Base-by-base conservation (phyloP, 2,113 vertebrate species). In the Nothobranchius furzeri region DNA sequence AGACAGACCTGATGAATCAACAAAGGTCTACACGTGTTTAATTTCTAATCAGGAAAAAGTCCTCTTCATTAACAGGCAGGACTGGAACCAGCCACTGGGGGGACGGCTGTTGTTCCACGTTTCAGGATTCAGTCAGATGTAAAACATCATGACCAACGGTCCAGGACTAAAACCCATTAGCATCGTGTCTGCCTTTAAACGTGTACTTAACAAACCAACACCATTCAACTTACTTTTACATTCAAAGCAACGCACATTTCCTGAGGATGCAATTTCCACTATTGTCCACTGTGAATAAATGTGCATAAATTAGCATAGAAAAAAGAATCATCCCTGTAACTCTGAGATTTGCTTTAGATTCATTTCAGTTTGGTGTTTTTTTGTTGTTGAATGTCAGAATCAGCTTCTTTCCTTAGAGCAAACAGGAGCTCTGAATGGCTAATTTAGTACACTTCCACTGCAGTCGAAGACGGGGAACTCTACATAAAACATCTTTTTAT, bases 231-330 rank as follows among this genome's bases (percentile, higher is more conserved):
- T 1, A 2, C 6, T 40, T 20, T 57, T 17, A 42, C 4, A 52
- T 52, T 64, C 17, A 42, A n/a, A 14, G 12, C 15, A 51, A 40
- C 36, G 14, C 61, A 42, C 47, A 40, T 15, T 50, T 51, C 48
- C 48, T 24, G n/a, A 51, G 35, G 60, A 52, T 15, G 25, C 35
- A 64, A 52, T 64, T 25, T 40, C 48, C 49, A 24, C 61, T 11
- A 35, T 35, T 54, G 24, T 45, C 43, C 64, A 48, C 15, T 48
- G 7, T 48, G 64, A 67, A 67, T 48, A 48, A 67, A 56, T 57
- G 45, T 56, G 43, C 64, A 67, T 48, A 49, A 15, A 45, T 64
- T 45, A 53, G 50, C 49, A 43, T 64, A 9, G 40, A 54, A 45
- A 55, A 66, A 49, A 47, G 30, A 15, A 35, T 30, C 6, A 3